phyloP scores from a whole-genome alignment of 2,888 invertebrate species.

The Laspeyria flexula region DNA sequence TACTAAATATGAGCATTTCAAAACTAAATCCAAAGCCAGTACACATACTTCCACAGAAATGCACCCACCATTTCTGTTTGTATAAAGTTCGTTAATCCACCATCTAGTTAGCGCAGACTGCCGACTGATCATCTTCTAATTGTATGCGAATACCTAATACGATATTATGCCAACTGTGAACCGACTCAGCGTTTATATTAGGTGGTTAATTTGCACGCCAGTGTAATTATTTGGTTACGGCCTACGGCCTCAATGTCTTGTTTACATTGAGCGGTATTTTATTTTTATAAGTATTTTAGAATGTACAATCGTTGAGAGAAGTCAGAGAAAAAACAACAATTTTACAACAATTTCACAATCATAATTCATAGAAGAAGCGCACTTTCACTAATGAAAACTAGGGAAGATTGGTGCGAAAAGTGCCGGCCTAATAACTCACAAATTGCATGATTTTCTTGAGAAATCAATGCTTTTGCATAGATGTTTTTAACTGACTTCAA shows the following conservation, averaged over 20 bases:
- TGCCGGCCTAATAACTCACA: too few relatives aligned
- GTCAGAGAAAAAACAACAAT: too few relatives aligned
- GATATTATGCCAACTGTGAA: constrained; percentile 40
- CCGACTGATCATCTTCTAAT: constrained; percentile 62
- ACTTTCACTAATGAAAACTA: too few relatives aligned
- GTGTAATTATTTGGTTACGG: constrained; percentile 14
- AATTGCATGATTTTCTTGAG: too few relatives aligned
- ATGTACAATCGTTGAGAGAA: not conserved
- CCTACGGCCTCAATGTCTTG: not conserved
- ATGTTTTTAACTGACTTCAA: too few relatives aligned
- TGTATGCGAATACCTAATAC: constrained; percentile 66
- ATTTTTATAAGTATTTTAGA: not conserved
- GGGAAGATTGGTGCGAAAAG: too few relatives aligned
- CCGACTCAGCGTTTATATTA: constrained; percentile 33
- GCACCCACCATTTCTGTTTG: constrained; percentile 50
- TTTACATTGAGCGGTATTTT: not conserved
- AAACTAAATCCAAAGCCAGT: constrained; percentile 13
- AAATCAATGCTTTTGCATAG: too few relatives aligned
- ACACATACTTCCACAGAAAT: constrained; percentile 37
- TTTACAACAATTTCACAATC: too few relatives aligned
- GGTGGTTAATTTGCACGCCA: constrained; percentile 23
- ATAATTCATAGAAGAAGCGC: too few relatives aligned
- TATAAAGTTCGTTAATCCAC: constrained; percentile 57
- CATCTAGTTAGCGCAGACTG: constrained; percentile 50
- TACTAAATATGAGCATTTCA: not conserved